phyloP scores from a whole-genome alignment of 2,888 invertebrate species.

The Dicycla oo region DNA sequence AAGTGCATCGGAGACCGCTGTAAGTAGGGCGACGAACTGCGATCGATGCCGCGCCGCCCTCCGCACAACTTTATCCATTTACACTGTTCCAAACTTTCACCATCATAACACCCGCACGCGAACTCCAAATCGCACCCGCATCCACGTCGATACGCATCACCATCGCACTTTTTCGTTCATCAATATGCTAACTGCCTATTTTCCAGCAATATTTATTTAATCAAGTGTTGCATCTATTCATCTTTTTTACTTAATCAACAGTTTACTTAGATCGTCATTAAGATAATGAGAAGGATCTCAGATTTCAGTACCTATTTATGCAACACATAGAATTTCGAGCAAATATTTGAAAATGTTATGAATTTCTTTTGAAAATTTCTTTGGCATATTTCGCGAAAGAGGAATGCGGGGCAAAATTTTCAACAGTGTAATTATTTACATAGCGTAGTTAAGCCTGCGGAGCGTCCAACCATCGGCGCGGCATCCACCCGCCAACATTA shows the following conservation, averaged over 20 bases:
- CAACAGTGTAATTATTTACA: slow-evolving; percentile 79
- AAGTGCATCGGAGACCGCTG: slow-evolving; percentile 86
- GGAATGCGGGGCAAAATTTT: slow-evolving; percentile 71
- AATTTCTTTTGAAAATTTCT: slow-evolving; percentile 67
- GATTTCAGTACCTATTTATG: slow-evolving; percentile 10
- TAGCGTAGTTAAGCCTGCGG: slow-evolving; percentile 69
- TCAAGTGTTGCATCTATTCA: background rate
- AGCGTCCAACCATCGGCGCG: slow-evolving; percentile 66
- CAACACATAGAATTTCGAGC: slow-evolving; percentile 21
- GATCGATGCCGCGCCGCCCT: slow-evolving; percentile 88
- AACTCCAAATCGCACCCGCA: slow-evolving; percentile 60
- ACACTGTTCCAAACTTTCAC: slow-evolving; percentile 86
- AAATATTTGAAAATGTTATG: slow-evolving; percentile 57
- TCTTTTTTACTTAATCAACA: background rate
- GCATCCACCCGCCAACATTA: slow-evolving; percentile 76
- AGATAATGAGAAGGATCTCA: slow-evolving; percentile 6
- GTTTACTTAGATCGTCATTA: slow-evolving; percentile 8
- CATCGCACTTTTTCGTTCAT: slow-evolving; percentile 38
- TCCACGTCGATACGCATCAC: slow-evolving; percentile 61
- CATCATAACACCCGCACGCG: slow-evolving; percentile 81
- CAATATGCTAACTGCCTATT: slow-evolving; percentile 33
- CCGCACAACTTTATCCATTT: slow-evolving; percentile 88
- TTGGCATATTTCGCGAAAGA: slow-evolving; percentile 73
- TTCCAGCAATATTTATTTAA: background rate
- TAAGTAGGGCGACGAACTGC: slow-evolving; percentile 90